Percentiles rank a stretch among this genome's conserved stretches.
These are phyloP conservation scores for Sarcophaga subvicina DNA, from an alignment of 2,888 invertebrate species.

Conservation along the genomic window DNA sequence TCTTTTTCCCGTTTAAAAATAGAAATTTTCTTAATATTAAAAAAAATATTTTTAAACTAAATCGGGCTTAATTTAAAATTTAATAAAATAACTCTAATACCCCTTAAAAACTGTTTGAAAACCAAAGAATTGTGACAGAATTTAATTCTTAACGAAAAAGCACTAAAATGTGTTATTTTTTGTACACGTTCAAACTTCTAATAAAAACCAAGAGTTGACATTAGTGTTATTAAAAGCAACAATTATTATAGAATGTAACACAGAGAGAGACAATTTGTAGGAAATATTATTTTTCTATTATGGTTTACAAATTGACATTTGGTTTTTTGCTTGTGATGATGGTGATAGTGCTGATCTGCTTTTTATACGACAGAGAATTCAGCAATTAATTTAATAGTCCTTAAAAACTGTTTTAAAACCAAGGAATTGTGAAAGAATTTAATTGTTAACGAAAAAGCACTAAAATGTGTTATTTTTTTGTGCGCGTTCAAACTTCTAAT, in stretches of 20 bases:
- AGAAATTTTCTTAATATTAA: no score
- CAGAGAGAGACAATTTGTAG: not conserved
- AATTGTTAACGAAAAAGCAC: not conserved
- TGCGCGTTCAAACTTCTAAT: not conserved
- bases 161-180: no score
- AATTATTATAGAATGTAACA: slow-evolving; percentile 25
- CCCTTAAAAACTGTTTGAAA: no score
- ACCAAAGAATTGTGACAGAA: not conserved
- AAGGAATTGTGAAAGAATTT: not conserved
- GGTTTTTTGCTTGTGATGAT: not conserved
- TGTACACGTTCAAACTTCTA: not conserved
- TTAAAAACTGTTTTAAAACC: no score
- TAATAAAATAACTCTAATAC: no score
- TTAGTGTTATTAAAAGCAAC: not conserved
- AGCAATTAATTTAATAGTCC: no score
- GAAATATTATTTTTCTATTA: slow-evolving; percentile 30
- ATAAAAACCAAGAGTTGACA: not conserved
- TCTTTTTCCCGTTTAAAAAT: no score
- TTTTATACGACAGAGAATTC: not conserved
- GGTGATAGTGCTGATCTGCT: not conserved
- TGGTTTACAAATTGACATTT: slow-evolving; percentile 53
- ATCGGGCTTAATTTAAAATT: no score
- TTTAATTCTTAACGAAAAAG: not conserved
- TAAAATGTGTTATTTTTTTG: no score
- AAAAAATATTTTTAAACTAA: no score